Base-by-base conservation (phyloP, 1,140 invertebrate species). In the Ceratina japonica region DNA sequence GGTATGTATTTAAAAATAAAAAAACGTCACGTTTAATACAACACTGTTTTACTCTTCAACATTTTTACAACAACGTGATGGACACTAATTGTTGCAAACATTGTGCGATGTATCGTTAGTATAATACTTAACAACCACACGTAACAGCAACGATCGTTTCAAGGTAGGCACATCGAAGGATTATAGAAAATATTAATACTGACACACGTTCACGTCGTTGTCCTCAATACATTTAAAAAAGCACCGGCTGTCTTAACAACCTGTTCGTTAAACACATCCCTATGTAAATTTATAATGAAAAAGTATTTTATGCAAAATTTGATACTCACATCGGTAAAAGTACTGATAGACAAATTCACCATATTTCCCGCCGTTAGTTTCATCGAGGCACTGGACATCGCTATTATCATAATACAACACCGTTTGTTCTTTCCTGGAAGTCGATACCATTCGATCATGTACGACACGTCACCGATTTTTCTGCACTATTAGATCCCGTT, bases 381-480 rank as follows among this genome's bases (percentile, higher is more conserved):
- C 13, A 68, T 56, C 10, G 83, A 63, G 4, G 64, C 22, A 56
- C 85, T 85, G 5, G 80, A 79, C 68, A 86, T 81, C 1, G 83
- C 79, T 0, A 87, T 85, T 13, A 86, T 65, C 20, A 87, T 56
- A 0, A 85, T 12, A 1, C 87, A 20, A 13, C 24, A 72, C 0
- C 77, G 75, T 3, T 51, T 61, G 1, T 44, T 74, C 37, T 75
- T 84, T 12, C 22, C 61, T 22, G 59, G 51, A 18, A 87, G 15
- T 24, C 69, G 69, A 61, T 86, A 79, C 87, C 86, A 88, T 12
- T 87, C 77, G 3, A 76, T 77, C 78, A 72, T 80, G 3, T 87
- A 86, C 5, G 65, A 64, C 1, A 44, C 27, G 20, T 79, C 63
- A 1, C 81, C 80, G 51, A 88, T 70, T 22, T 75, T 85, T 12